phyloP scores from a whole-genome alignment of 92 coral and sea anemone genomes.

The Porites rus region DNA sequence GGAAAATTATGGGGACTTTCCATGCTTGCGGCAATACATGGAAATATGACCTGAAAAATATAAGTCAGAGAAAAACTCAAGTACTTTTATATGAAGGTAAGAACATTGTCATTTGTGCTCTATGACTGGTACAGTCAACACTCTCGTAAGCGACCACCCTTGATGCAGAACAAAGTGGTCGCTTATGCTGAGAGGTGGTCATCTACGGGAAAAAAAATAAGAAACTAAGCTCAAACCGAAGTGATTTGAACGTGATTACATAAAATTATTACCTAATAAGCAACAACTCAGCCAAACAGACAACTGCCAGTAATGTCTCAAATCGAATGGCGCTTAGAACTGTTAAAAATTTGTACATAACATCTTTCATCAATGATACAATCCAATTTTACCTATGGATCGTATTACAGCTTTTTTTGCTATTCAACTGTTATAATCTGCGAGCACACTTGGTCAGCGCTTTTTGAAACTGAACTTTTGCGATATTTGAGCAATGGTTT shows the following conservation, averaged over 20 bases:
- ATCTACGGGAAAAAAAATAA: background rate
- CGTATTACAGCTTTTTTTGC: background rate
- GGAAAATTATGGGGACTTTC: too few relatives aligned
- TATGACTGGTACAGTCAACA: background rate
- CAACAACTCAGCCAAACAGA: background rate
- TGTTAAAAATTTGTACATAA: background rate
- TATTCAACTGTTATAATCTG: background rate
- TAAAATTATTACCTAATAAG: background rate
- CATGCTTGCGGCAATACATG: too few relatives aligned
- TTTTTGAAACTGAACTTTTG: background rate
- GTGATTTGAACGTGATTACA: too few relatives aligned
- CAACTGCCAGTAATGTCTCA: background rate
- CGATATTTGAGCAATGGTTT: too few relatives aligned
- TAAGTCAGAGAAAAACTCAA: too few relatives aligned
- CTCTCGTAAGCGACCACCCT: background rate
- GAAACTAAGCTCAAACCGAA: background rate
- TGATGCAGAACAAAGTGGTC: background rate
- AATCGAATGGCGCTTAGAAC: background rate
- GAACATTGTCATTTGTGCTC: too few relatives aligned
- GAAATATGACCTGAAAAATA: too few relatives aligned
- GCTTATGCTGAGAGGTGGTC: constrained; percentile 10
- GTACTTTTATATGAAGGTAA: too few relatives aligned
- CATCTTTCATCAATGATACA: background rate
- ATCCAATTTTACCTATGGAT: background rate
- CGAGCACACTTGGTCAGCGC: background rate